Base-by-base conservation (phyloP, 1,140 invertebrate genomes). In the Stegodyphus mimosarum region DNA sequence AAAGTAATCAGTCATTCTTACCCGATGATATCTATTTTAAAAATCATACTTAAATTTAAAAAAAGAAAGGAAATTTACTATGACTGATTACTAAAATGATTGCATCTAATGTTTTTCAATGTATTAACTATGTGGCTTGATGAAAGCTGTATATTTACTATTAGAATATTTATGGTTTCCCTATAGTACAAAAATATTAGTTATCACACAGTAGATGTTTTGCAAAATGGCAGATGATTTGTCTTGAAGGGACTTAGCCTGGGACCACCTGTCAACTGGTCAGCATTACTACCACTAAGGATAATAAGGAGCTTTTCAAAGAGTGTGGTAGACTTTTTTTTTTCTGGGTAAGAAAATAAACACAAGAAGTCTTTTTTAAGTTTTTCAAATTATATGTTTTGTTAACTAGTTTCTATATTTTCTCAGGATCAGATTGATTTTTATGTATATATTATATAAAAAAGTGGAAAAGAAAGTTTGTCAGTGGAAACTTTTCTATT, bases 311-410 rank as follows among this genome's bases (percentile, higher is more conserved):
- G 52, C 10, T 9, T 55, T 64, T 15, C n/a, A 66, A 75, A 83
- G 81, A 83, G 81, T 83, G 81, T 83, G 81, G 81, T 83, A 83
- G 81, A 83, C 18, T 18, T n/a, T n/a, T 50, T 71, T 51, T n/a
- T 49, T 1, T 1, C 1, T 0, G 15, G 15, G 55, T 60, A 15
- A 9, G 15, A 60, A 60, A 60, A 60, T 60, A 60, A 60, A 15
- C 15, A 49, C 6, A 71, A 69, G 52, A 78, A 69, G 10, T 69
- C 6, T 73, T 83, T 83, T 83, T 83, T 83, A 83, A 83, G 81
- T 83, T 83, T 83, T 75, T 83, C 73, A 67, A 75, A 49, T 75
- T 83, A 83, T 83, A 83, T 83, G 64, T 83, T 83, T 83, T 83
- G 81, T 83, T 83, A 52, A 67, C 50, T 74, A 53, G 71, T 83